These are phyloP conservation scores for Ophonus ardosiacus DNA, from an alignment of 2,888 invertebrate genomes.

Conservation along the genomic window DNA sequence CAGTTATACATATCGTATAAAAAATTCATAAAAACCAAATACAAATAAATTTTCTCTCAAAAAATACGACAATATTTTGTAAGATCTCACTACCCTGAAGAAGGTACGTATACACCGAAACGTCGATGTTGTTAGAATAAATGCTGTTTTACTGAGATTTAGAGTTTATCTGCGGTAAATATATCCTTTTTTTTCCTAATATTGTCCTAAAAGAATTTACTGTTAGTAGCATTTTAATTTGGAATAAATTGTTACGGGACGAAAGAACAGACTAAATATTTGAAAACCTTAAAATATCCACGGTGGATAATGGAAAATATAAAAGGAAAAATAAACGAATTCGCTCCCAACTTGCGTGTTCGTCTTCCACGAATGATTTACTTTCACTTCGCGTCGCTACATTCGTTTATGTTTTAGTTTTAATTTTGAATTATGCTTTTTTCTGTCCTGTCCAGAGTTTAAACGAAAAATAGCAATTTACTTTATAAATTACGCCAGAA, in stretches of 20 bases:
- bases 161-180: no score
- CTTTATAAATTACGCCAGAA: constrained; percentile 21
- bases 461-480: constrained; percentile 30
- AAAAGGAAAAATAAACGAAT: constrained; percentile 41
- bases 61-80: no score
- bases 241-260: not conserved
- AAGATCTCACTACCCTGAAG: no score
- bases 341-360: constrained; percentile 46
- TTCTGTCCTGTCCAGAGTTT: not conserved
- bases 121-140: no score
- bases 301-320: constrained; percentile 23
- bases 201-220: no score
- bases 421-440: constrained; percentile 15
- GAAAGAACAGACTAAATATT: not conserved
- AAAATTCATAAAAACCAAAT: no score
- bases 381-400: constrained; percentile 59
- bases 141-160: no score
- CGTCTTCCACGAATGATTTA: constrained; percentile 56
- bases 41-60: no score
- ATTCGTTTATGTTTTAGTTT: constrained; percentile 53
- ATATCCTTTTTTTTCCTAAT: no score
- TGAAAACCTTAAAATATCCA: constrained; percentile 20
- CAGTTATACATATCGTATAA: no score
- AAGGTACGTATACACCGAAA: no score
- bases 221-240: not conserved